phyloP scores from a whole-genome alignment of 2,888 invertebrate genomes.

The Tanaodytes sp. region DNA sequence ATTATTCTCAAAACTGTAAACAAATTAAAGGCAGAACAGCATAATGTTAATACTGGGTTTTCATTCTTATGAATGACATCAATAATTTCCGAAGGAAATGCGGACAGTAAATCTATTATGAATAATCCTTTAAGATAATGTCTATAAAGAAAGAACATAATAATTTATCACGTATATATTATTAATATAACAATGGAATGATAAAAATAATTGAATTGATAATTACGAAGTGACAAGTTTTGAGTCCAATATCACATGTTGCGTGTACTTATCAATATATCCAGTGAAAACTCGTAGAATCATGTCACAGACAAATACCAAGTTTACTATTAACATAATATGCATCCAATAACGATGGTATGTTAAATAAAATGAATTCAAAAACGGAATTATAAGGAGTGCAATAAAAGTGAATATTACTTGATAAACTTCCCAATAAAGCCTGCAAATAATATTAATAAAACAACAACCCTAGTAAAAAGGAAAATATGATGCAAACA shows the following conservation, averaged over 20 bases:
- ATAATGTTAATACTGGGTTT: conserved; percentile 51
- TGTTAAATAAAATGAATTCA: conserved; percentile 64
- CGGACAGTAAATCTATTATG: conserved; percentile 63
- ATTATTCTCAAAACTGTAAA: conserved; percentile 66
- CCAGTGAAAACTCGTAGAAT: conserved; percentile 69
- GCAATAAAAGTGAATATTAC: conserved; percentile 60
- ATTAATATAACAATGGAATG: too few relatives aligned
- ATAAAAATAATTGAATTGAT: too few relatives aligned
- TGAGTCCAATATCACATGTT: conserved; percentile 63
- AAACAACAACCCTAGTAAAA: too few relatives aligned
- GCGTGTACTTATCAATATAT: conserved; percentile 63
- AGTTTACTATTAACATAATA: conserved; percentile 59
- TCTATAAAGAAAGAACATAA: conserved; percentile 11
- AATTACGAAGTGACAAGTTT: conserved; percentile 62
- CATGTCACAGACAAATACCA: conserved; percentile 65
- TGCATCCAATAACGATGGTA: conserved; percentile 50
- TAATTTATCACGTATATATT: not conserved
- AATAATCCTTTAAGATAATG: conserved; percentile 61
- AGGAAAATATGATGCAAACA: too few relatives aligned
- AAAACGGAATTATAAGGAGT: conserved; percentile 65
- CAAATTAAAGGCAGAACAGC: conserved; percentile 60
- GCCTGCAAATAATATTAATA: conserved; percentile 62
- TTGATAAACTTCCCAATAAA: conserved; percentile 69
- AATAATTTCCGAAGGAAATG: conserved; percentile 63
- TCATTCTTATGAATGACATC: conserved; percentile 37